These are phyloP conservation scores for Progne subis DNA, from an alignment of 2,113 vertebrate species.

Conservation along the genomic window DNA sequence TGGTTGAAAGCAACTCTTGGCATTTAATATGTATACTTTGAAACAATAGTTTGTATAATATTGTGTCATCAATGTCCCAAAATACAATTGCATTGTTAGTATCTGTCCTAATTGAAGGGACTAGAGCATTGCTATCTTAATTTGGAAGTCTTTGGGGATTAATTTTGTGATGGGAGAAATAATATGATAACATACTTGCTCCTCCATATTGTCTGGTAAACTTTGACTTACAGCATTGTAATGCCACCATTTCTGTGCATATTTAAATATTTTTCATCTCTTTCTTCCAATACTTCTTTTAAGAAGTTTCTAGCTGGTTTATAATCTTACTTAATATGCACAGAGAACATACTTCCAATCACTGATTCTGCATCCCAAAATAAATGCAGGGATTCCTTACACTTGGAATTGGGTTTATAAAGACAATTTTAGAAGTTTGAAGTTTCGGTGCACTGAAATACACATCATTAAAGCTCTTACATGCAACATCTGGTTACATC, in stretches of 20 bases:
- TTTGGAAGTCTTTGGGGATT: background rate
- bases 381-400: background rate
- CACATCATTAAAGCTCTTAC: conserved; percentile 30
- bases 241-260: background rate
- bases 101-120: background rate
- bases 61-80: background rate
- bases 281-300: background rate
- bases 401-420: background rate
- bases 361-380: background rate
- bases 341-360: background rate
- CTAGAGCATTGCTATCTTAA: background rate
- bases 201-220: background rate
- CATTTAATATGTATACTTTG: background rate
- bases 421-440: conserved; percentile 19
- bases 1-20: background rate
- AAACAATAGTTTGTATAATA: background rate
- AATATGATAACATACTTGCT: background rate
- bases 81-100: background rate
- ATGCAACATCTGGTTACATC: conserved; percentile 59
- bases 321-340: background rate
- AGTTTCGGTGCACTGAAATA: conserved; percentile 19
- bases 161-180: background rate
- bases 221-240: background rate
- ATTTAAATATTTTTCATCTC: background rate
- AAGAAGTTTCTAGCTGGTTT: background rate